These are phyloP conservation scores for Drosophila robusta DNA, from an alignment of 2,888 invertebrate genomes.

Conservation along the genomic window DNA sequence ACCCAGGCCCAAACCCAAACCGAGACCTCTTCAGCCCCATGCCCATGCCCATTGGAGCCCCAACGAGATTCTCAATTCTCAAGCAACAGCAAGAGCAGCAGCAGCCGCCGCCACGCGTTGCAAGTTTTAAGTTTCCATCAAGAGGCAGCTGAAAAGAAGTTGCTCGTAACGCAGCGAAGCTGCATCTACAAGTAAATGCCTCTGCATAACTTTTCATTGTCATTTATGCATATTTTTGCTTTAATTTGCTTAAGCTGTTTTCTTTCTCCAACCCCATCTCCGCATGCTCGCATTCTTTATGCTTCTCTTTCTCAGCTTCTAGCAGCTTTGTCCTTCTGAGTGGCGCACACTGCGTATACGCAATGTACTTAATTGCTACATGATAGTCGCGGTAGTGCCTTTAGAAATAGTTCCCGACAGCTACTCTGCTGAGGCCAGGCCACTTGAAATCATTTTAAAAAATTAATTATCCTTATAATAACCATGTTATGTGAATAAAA, in stretches of 20 bases:
- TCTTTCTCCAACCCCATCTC: constrained; percentile 6
- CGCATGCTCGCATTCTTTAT: background rate
- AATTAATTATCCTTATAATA: background rate
- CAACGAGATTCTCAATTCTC: constrained; percentile 2
- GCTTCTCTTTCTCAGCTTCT: background rate
- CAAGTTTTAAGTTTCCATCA: constrained; percentile 64
- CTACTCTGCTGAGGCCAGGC: background rate
- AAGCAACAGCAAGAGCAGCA: background rate
- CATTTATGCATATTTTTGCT: constrained; percentile 69
- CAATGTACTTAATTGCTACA: constrained; percentile 14
- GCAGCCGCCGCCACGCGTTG: constrained; percentile 32
- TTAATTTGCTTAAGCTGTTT: constrained; percentile 65
- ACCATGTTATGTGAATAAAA: background rate
- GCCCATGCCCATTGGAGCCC: background rate
- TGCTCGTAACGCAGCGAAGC: constrained; percentile 23
- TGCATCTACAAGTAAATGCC: constrained; percentile 41
- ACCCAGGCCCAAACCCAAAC: constrained; percentile 6
- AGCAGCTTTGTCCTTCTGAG: background rate
- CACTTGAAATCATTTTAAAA: background rate
- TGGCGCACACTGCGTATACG: constrained; percentile 45
- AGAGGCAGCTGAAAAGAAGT: constrained; percentile 46
- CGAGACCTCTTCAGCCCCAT: background rate
- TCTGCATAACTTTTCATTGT: constrained; percentile 56
- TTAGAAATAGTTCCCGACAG: background rate
- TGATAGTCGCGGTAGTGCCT: background rate